These are phyloP conservation scores for Anorthoa munda DNA, from an alignment of 2,888 invertebrate species.

Conservation along the genomic window DNA sequence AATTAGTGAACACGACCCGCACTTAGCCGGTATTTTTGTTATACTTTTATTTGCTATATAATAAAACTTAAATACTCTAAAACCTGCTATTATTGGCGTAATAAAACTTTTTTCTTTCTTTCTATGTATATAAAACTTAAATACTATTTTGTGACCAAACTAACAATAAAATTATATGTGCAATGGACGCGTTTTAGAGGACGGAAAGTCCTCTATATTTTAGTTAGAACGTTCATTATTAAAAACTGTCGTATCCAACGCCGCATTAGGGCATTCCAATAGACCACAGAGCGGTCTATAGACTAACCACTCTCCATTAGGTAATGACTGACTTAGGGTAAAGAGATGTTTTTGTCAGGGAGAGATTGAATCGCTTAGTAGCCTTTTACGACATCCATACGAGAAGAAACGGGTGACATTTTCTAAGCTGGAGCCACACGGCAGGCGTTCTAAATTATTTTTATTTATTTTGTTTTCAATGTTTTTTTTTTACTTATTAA, in stretches of 20 bases:
- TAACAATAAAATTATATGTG: conserved; percentile 3
- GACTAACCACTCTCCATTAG: background rate
- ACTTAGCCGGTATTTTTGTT: no score
- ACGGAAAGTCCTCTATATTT: background rate
- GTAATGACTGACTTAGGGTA: background rate
- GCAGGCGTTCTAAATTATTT: background rate
- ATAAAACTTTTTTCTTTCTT: no score
- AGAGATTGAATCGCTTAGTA: background rate
- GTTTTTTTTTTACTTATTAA: background rate
- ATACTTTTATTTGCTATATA: no score
- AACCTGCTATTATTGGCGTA: no score
- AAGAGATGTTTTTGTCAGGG: no score
- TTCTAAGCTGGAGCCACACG: conserved; percentile 7
- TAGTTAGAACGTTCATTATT: background rate
- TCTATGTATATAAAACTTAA: background rate
- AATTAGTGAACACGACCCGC: no score
- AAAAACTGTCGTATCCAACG: background rate
- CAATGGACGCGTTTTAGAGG: background rate
- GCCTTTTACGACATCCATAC: conserved; percentile 3
- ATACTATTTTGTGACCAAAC: conserved; percentile 24
- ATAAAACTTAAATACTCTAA: no score
- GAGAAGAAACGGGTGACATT: background rate
- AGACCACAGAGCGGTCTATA: background rate
- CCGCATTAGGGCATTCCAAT: background rate
- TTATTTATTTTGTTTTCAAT: background rate